Evolutionary conservation across 2,113 vertebrate genomes (phyloP).

Genomic region (Scolopax mira): DNA sequence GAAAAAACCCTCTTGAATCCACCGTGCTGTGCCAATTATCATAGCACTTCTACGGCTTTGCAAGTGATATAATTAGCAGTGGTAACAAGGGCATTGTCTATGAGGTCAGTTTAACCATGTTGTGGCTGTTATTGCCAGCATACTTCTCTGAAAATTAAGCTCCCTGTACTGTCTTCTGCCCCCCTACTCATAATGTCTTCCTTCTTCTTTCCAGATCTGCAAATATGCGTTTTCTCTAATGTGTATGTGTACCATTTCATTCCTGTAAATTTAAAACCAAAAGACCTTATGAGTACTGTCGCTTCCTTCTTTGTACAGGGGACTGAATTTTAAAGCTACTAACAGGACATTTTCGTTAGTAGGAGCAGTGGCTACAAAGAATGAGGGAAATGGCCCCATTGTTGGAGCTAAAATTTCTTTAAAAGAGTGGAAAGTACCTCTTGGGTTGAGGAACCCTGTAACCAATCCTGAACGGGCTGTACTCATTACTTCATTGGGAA

Average conservation of each 20-base stretch:
- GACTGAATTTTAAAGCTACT: not conserved
- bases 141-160: conserved; percentile 13
- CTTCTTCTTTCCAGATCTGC: not conserved
- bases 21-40: conserved; percentile 28
- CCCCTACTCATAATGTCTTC: not conserved
- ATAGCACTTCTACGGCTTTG: not conserved
- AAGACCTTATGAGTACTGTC: not conserved
- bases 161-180: not conserved
- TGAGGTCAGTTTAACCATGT: not conserved
- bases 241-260: not conserved
- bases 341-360: not conserved
- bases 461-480: not conserved
- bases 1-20: conserved; percentile 7
- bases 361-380: not conserved
- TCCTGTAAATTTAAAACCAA: not conserved
- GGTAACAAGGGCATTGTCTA: not conserved
- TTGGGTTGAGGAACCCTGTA: not conserved
- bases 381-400: not conserved
- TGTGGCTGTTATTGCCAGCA: not conserved
- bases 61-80: conserved; percentile 44
- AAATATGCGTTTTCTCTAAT: not conserved
- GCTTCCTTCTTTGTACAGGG: not conserved
- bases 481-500: not conserved
- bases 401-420: not conserved
- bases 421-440: not conserved